Evolutionary conservation across 2,113 vertebrate species (phyloP).

Genomic region (Hydrolagus affinis): DNA sequence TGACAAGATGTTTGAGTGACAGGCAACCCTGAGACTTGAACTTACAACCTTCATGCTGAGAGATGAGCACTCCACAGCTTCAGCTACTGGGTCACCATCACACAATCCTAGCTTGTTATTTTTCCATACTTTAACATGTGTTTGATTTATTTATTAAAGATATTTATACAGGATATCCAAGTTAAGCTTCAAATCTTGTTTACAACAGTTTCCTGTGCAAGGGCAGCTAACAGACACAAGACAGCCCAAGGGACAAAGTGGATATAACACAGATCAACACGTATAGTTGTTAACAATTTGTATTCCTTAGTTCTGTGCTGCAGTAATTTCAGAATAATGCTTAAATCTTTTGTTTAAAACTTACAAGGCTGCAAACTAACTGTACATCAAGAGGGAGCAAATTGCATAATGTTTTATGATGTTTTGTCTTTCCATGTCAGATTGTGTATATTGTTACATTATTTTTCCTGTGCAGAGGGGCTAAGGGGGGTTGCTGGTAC

Average conservation of each 20-base stretch:
- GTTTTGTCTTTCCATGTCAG: not conserved
- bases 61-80: not conserved
- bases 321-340: not conserved
- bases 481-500: not conserved
- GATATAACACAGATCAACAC: slow-evolving; percentile 25
- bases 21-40: not conserved
- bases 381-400: not conserved
- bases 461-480: not conserved
- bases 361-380: not conserved
- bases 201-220: slow-evolving; percentile 20
- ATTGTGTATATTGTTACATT: not conserved
- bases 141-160: slow-evolving; percentile 24
- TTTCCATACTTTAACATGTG: slow-evolving; percentile 17
- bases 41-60: slow-evolving; percentile 3
- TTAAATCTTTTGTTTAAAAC: not conserved
- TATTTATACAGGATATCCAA: slow-evolving; percentile 31
- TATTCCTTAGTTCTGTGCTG: not conserved
- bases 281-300: slow-evolving; percentile 1
- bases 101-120: not conserved
- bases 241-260: not conserved
- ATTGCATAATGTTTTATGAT: not conserved
- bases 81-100: not conserved
- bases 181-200: slow-evolving; percentile 29
- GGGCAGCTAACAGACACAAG: slow-evolving; percentile 26
- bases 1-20: not conserved